Percentiles rank a stretch among this genome's conserved stretches.
Evolutionary conservation across 2,888 invertebrate species (phyloP).

Genomic region (Meganola albula): DNA sequence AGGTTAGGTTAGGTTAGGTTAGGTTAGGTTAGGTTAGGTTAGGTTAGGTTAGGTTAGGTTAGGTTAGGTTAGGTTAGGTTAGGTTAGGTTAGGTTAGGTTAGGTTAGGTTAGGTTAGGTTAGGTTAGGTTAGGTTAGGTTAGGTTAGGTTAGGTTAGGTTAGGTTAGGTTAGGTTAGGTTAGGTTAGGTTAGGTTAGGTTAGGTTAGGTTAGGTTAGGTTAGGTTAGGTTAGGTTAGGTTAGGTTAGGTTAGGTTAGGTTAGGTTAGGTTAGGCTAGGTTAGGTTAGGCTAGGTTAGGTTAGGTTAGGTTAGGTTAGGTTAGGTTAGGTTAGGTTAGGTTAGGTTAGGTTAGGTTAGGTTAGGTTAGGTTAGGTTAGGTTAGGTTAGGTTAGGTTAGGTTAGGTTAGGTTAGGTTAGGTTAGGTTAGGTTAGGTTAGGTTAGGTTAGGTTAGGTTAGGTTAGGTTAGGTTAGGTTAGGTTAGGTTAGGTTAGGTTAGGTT

Average conservation of each 20-base stretch:
- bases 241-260: conserved; percentile 2
- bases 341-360: conserved; percentile 3
- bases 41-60: neutral
- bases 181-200: no score
- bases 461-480: conserved; percentile 4
- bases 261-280: conserved; percentile 1
- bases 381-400: conserved; percentile 4
- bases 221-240: no score
- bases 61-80: no score
- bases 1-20: conserved; percentile 13
- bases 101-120: neutral
- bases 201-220: no score
- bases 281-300: conserved; percentile 1
- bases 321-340: conserved; percentile 1
- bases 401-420: conserved; percentile 3
- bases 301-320: conserved; percentile 5
- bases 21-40: conserved; percentile 3
- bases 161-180: neutral
- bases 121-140: neutral
- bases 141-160: neutral
- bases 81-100: neutral
- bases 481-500: conserved; percentile 9
- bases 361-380: conserved; percentile 3
- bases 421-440: conserved; percentile 2
- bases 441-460: conserved; percentile 1